phyloP scores from a whole-genome alignment of 2,113 vertebrate species.

The Trogon melanurus region DNA sequence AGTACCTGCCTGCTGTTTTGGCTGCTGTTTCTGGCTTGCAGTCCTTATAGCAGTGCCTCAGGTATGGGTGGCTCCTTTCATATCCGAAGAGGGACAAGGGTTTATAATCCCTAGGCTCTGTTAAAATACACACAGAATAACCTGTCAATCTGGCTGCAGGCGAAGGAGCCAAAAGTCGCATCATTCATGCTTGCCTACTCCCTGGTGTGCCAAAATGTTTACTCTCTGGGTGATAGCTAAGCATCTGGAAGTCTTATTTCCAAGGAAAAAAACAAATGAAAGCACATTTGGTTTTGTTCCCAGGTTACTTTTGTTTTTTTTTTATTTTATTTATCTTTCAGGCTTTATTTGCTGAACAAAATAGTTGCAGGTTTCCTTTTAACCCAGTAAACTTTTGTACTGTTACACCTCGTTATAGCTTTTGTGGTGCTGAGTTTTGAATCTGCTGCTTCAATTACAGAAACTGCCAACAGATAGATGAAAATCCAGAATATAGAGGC shows the following conservation, averaged over 20 bases:
- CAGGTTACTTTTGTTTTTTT: not conserved
- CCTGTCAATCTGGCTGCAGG: not conserved
- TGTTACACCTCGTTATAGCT: not conserved
- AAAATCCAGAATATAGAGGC: not conserved
- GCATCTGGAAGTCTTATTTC: not conserved
- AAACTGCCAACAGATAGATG: not conserved
- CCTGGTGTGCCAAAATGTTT: not conserved
- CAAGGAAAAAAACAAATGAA: not conserved
- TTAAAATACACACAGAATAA: not conserved
- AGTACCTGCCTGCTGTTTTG: not conserved
- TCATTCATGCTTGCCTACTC: not conserved
- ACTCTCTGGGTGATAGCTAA: not conserved
- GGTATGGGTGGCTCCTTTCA: not conserved
- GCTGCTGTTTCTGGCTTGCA: not conserved
- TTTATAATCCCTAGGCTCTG: not conserved
- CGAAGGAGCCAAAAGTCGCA: not conserved
- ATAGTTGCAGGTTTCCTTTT: not conserved
- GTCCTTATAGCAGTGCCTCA: not conserved
- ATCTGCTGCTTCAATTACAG: conserved; percentile 42
- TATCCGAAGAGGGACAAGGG: not conserved
- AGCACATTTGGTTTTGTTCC: not conserved
- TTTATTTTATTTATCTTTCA: not conserved
- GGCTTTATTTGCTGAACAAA: not conserved
- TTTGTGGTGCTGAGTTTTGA: not conserved
- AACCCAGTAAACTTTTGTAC: not conserved